phyloP scores from a whole-genome alignment of 1,140 invertebrate genomes.

The Drosophila rhopaloa region DNA sequence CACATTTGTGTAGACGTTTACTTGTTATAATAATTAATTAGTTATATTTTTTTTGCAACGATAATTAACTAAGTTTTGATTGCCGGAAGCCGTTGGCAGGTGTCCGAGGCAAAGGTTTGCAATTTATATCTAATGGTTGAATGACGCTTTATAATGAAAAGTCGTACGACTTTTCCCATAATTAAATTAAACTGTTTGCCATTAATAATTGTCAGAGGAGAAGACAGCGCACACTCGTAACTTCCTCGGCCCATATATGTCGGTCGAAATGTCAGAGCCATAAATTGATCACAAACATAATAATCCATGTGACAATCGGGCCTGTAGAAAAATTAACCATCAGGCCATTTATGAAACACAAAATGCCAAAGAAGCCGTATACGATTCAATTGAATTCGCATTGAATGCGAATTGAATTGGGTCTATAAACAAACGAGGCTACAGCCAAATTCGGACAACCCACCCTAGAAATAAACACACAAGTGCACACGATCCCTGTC shows the following conservation, averaged over 20 bases:
- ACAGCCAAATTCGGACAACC: conserved; percentile 63
- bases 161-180: conserved; percentile 64
- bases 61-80: conserved; percentile 66
- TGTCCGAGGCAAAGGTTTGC: conserved; percentile 40
- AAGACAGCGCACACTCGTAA: conserved; percentile 20
- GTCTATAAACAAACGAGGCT: conserved; percentile 63
- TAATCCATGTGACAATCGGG: conserved; percentile 73
- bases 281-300: conserved; percentile 72
- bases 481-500: conserved; percentile 24
- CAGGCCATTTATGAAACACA: conserved; percentile 76
- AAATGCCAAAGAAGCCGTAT: conserved; percentile 73
- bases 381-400: conserved; percentile 45
- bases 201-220: conserved; percentile 73
- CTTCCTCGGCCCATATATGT: conserved; percentile 72
- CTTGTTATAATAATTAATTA: conserved; percentile 67
- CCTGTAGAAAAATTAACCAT: conserved; percentile 74
- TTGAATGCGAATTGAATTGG: conserved; percentile 79
- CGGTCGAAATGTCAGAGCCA: conserved; percentile 69
- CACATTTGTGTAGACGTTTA: conserved; percentile 43
- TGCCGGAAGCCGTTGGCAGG: conserved; percentile 59
- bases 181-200: conserved; percentile 75
- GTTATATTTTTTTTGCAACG: conserved; percentile 48
- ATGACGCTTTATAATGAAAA: conserved; percentile 32
- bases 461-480: conserved; percentile 25
- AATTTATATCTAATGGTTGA: conserved; percentile 38